A percentile compares a stretch with the other conserved stretches of the same genome.
phyloP scores from a whole-genome alignment of 2,113 vertebrate genomes.

The Athene cunicularia region DNA sequence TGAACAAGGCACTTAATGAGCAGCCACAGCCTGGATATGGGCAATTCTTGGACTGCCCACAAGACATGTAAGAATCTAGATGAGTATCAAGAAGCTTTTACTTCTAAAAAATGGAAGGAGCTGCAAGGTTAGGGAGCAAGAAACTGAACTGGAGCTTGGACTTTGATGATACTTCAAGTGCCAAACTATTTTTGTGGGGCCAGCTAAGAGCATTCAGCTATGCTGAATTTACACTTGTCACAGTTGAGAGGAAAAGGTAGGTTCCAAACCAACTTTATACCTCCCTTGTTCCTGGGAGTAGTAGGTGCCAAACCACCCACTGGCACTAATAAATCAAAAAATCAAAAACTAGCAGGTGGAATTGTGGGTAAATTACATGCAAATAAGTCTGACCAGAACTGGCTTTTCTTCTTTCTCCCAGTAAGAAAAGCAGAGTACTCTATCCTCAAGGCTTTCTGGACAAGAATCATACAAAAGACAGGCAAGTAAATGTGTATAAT shows the following conservation, averaged over 20 bases:
- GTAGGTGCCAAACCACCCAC: slow-evolving; percentile 30
- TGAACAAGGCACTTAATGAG: neutral
- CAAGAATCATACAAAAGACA: slow-evolving; percentile 35
- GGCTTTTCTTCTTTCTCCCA: slow-evolving; percentile 17
- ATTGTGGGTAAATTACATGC: slow-evolving; percentile 48
- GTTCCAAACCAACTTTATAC: slow-evolving; percentile 38
- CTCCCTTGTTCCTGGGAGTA: neutral
- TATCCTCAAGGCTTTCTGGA: slow-evolving; percentile 34
- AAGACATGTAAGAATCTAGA: neutral
- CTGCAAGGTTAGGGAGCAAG: neutral
- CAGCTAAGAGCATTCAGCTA: slow-evolving; percentile 12
- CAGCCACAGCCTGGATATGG: neutral
- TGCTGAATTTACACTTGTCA: slow-evolving; percentile 44
- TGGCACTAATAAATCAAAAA: slow-evolving; percentile 41
- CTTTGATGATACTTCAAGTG: neutral
- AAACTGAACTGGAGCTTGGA: slow-evolving; percentile 10
- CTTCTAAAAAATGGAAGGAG: neutral
- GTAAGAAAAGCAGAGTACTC: neutral
- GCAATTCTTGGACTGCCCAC: neutral
- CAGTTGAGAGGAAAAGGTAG: slow-evolving; percentile 41
- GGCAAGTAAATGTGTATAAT: slow-evolving; percentile 2
- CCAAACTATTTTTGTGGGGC: slow-evolving; percentile 17
- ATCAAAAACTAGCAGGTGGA: slow-evolving; percentile 29
- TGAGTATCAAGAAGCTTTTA: neutral
- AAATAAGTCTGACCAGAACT: slow-evolving; percentile 29